phyloP scores from a whole-genome alignment of 2,888 invertebrate genomes.

The Agriopis leucophaearia region DNA sequence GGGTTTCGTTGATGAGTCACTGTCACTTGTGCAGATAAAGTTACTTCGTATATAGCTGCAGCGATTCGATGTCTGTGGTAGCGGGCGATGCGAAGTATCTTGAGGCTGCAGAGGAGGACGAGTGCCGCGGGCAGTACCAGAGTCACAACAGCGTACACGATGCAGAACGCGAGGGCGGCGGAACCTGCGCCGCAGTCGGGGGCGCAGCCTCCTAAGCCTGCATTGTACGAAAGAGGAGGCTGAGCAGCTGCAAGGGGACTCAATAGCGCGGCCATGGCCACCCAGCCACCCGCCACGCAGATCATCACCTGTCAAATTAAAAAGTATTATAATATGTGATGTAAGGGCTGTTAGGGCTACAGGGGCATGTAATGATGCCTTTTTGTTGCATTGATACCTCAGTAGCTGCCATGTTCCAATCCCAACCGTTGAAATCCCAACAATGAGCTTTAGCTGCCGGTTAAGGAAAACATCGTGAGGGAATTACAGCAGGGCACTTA shows the following conservation, averaged over 20 bases:
- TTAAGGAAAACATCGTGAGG: too few species aligned
- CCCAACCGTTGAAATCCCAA: too few species aligned
- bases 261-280: constrained; percentile 87
- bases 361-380: too few species aligned
- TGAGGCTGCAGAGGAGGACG: constrained; percentile 90
- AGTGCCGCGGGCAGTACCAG: constrained; percentile 89
- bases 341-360: too few species aligned
- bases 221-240: constrained; percentile 77
- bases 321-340: too few species aligned
- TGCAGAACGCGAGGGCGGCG: constrained; percentile 88
- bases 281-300: constrained; percentile 90
- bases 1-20: constrained; percentile 94
- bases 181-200: constrained; percentile 89
- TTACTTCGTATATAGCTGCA: constrained; percentile 94
- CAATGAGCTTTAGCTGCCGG: too few species aligned
- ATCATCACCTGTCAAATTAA: constrained; percentile 83
- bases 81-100: constrained; percentile 89
- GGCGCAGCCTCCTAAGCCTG: constrained; percentile 88
- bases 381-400: too few species aligned
- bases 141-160: constrained; percentile 88
- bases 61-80: constrained; percentile 94
- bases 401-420: too few species aligned
- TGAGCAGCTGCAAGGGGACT: constrained; percentile 88
- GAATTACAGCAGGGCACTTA: too few species aligned
- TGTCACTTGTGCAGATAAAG: constrained; percentile 93